These are phyloP conservation scores for Montipora efflorescens DNA, from an alignment of 64 coral and sea anemone genomes.

Conservation along the genomic window DNA sequence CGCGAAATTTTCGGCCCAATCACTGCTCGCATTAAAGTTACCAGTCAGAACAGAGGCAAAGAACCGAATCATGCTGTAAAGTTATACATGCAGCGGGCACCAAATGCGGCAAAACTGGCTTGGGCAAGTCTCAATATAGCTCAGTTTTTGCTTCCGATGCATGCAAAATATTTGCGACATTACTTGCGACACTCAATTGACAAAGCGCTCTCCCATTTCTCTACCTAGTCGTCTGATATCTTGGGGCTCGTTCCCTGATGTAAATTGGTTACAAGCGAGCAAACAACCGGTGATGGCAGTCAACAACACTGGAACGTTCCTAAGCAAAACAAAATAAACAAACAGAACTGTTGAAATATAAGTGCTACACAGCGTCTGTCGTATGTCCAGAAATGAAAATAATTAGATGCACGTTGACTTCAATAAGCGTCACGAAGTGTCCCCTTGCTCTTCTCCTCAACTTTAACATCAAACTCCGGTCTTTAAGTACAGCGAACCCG, in stretches of 20 bases:
- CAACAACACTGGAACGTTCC: conserved; percentile 73
- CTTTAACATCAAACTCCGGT: too few species aligned
- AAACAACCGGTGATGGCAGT: conserved; percentile 79
- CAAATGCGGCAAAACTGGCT: not conserved
- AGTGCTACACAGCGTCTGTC: too few species aligned
- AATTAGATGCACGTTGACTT: too few species aligned
- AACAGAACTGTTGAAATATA: too few species aligned
- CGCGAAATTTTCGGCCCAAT: too few species aligned
- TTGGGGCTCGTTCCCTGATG: conserved; percentile 75
- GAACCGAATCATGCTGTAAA: not conserved
- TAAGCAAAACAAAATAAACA: conserved; percentile 16
- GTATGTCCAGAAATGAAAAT: too few species aligned
- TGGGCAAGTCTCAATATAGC: not conserved
- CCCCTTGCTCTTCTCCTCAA: too few species aligned
- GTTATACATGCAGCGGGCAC: not conserved
- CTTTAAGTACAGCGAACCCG: too few species aligned
- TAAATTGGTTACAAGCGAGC: conserved; percentile 74
- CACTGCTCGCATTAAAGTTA: too few species aligned
- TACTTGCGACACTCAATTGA: not conserved
- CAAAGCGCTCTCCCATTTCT: not conserved
- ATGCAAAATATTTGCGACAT: not conserved
- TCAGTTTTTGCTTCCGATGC: not conserved
- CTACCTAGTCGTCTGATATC: conserved; percentile 85
- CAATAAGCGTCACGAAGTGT: too few species aligned
- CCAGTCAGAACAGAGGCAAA: not conserved